Evolutionary conservation across 2,113 vertebrate species (phyloP).

Genomic region (Tichodroma muraria): DNA sequence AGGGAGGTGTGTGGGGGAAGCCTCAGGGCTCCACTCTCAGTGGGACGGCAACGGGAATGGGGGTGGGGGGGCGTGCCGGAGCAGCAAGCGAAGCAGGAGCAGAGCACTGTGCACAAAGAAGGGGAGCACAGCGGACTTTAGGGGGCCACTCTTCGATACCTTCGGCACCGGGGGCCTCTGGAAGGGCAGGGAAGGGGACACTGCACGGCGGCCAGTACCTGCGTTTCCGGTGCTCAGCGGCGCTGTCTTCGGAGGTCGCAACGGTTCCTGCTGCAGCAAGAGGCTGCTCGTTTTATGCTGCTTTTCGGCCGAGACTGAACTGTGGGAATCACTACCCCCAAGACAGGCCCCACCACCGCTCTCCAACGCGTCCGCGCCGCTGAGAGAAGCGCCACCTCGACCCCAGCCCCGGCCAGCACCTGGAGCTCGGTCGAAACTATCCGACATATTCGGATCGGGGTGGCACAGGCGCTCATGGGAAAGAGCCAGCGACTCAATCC

Average conservation of each 20-base stretch:
- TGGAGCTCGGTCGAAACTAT: slow-evolving; percentile 83
- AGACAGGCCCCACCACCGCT: slow-evolving; percentile 28
- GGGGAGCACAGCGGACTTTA: background rate
- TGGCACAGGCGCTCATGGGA: background rate
- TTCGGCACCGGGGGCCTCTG: background rate
- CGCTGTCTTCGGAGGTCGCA: slow-evolving; percentile 81
- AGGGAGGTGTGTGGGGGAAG: background rate
- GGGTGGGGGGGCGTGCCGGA: background rate
- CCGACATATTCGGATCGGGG: slow-evolving; percentile 69
- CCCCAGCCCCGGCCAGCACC: slow-evolving; percentile 73
- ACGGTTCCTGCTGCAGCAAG: slow-evolving; percentile 75
- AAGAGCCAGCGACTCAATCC: background rate
- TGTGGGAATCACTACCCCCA: background rate
- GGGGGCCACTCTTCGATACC: background rate
- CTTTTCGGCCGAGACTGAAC: background rate
- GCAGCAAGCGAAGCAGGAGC: background rate
- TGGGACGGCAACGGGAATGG: background rate
- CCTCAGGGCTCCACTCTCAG: background rate
- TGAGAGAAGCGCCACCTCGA: background rate
- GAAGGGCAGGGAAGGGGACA: background rate
- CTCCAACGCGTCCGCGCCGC: background rate
- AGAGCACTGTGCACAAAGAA: background rate
- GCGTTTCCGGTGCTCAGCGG: slow-evolving; percentile 52
- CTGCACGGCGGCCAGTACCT: background rate
- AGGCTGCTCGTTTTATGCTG: slow-evolving; percentile 9